Base-by-base conservation (phyloP, 2,888 invertebrate genomes). In the Gryllus longicercus region DNA sequence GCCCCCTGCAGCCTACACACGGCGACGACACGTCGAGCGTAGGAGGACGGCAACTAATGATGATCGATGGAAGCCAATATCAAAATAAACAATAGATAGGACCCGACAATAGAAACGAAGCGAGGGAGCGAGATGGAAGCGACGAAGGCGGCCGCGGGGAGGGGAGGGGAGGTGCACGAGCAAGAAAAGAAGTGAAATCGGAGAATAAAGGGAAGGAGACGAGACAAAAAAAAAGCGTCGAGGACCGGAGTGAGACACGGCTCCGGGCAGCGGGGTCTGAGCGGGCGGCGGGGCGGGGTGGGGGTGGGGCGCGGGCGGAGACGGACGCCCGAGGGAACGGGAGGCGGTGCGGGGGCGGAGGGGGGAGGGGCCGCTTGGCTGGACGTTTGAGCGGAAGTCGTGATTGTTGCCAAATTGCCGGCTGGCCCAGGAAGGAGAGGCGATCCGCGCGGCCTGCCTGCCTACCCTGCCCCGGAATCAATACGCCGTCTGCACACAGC, bases 321-420 rank as follows among this genome's bases (percentile, higher is more conserved):
- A 25, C 23, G 51, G 51, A 21, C n/a, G 21, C 21, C n/a, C 23
- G 79, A 75, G 75, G 49, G 75, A 49, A 77, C 16, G 50, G 79
- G 14, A 50, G 74, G 74, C 16, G 23, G 76, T 50, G 74, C 75
- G 18, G 12, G 50, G 38, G 77, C 74, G 76, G 5, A 16, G 77
- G 50, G 18, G 21, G 49, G n/a, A n/a, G 77, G 77, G 50, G n/a
- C 16, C 77, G 50, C 50, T n/a, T 50, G 49, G 63, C 63, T 63
- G 63, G 63, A 63, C 63, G 63, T 63, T 63, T 63, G 77, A 77
- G 50, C 81, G 81, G 82, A 82, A 80, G 80, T 82, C 79, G 82
- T 82, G 82, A 82, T 81, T 82, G 82, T 82, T 82, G 82, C 82
- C 82, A 82, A 82, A 82, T 82, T 82, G 82, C 82, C 77, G 80